Percentiles rank a stretch among this genome's conserved stretches.
Evolutionary conservation across 2,113 vertebrate genomes (phyloP).

Genomic region (Astatoreochromis straeleni): DNA sequence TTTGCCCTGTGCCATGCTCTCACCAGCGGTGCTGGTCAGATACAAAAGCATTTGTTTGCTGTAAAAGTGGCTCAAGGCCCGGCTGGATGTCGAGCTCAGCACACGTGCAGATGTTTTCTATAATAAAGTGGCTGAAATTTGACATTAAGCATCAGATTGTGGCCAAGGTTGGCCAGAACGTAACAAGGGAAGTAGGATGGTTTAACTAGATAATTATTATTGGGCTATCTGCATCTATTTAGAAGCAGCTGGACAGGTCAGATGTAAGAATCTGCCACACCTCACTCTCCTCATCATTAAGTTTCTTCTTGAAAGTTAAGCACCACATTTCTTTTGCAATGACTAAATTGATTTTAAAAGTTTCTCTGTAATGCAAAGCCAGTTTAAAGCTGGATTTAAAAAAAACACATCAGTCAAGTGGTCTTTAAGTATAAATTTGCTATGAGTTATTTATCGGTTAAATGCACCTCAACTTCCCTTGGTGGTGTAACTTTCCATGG

Average conservation of each 20-base stretch:
- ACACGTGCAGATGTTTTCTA: background rate
- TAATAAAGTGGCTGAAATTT: background rate
- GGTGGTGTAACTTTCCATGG: background rate
- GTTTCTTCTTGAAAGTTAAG: background rate
- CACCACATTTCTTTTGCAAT: background rate
- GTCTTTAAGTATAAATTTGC: background rate
- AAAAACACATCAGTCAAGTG: background rate
- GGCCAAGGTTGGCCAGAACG: background rate
- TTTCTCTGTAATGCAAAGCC: no score
- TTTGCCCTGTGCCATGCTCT: background rate
- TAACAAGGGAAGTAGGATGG: background rate
- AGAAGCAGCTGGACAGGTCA: background rate
- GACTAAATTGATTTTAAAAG: background rate
- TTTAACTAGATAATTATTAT: background rate
- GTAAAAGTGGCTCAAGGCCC: background rate
- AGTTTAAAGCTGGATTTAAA: background rate
- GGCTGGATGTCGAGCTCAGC: background rate
- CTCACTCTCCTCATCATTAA: background rate
- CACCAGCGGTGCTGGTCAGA: background rate
- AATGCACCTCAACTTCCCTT: background rate
- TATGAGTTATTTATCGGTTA: background rate
- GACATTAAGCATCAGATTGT: background rate
- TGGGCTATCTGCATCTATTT: background rate
- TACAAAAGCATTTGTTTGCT: constrained; percentile 7
- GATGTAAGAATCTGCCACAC: background rate